Percentiles rank a stretch among this genome's conserved stretches.
These are phyloP conservation scores for Agrochola lychnidis DNA, from an alignment of 2,888 invertebrate genomes.

Conservation along the genomic window DNA sequence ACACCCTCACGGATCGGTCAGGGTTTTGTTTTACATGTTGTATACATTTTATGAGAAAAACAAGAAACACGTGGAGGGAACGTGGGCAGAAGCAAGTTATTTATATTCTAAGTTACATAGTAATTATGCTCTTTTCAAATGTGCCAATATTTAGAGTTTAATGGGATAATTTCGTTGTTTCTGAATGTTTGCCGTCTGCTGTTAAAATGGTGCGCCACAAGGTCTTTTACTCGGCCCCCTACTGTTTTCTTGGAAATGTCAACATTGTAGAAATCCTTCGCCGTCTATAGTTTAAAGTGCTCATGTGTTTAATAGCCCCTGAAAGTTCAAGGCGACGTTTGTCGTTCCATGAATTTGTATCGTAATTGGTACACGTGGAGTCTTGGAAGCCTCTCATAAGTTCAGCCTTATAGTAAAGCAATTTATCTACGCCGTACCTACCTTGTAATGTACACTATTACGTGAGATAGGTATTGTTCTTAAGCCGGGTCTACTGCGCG, in stretches of 20 bases:
- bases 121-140: neutral
- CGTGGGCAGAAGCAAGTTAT: neutral
- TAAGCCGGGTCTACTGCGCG: too few relatives aligned
- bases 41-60: too few relatives aligned
- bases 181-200: too few relatives aligned
- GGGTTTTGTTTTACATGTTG: too few relatives aligned
- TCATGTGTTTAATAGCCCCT: neutral
- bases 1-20: too few relatives aligned
- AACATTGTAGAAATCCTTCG: too few relatives aligned
- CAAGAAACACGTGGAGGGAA: too few relatives aligned
- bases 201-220: slow-evolving; percentile 10
- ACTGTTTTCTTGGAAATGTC: neutral
- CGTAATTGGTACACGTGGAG: slow-evolving; percentile 4
- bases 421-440: neutral
- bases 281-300: neutral
- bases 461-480: neutral
- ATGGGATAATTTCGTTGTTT: neutral
- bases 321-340: slow-evolving; percentile 12
- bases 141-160: neutral
- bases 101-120: neutral
- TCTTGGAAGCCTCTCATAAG: slow-evolving; percentile 8
- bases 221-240: neutral
- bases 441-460: neutral
- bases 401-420: neutral
- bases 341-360: neutral